Conservation (phyloP, 2,113 vertebrate genomes). For the Myanophis thanlyinensis region DNA sequence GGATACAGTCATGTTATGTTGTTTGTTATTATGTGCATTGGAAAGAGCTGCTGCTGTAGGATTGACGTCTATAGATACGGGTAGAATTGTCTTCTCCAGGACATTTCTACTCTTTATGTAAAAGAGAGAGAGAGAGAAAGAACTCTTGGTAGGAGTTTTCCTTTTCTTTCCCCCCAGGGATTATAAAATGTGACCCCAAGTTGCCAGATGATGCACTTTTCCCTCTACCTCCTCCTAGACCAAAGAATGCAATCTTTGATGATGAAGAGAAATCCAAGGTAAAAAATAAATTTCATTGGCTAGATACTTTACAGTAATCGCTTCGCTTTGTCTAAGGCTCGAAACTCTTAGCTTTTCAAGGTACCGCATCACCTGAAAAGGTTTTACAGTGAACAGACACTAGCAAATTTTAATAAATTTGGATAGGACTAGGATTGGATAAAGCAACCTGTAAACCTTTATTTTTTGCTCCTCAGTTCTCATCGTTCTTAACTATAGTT, state of each 20-base stretch:
- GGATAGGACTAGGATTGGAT: not conserved
- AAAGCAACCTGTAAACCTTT: not conserved
- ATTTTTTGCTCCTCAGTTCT: not conserved
- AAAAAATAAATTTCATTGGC: conserved; percentile 24
- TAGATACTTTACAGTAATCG: not conserved
- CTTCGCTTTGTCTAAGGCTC: not conserved
- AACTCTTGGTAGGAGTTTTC: not conserved
- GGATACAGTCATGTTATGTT: no score
- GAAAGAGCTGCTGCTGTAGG: no score
- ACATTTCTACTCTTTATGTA: no score
- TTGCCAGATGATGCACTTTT: conserved; percentile 83
- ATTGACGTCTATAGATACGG: no score
- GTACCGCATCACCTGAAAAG: not conserved
- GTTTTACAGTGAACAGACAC: not conserved
- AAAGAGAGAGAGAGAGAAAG: no score
- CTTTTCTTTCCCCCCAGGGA: conserved; percentile 73
- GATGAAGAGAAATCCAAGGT: conserved; percentile 99
- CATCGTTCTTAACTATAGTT: not conserved
- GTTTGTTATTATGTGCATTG: no score
- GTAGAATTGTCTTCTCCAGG: no score
- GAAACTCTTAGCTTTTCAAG: not conserved
- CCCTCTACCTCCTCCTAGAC: conserved; percentile 78
- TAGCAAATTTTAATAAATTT: not conserved
- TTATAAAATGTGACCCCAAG: conserved; percentile 89
- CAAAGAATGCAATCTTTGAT: conserved; percentile 90